A percentile compares a stretch with the other conserved stretches of the same genome.
phyloP scores from a whole-genome alignment of 2,888 invertebrate species.

The Brenthis ino region DNA sequence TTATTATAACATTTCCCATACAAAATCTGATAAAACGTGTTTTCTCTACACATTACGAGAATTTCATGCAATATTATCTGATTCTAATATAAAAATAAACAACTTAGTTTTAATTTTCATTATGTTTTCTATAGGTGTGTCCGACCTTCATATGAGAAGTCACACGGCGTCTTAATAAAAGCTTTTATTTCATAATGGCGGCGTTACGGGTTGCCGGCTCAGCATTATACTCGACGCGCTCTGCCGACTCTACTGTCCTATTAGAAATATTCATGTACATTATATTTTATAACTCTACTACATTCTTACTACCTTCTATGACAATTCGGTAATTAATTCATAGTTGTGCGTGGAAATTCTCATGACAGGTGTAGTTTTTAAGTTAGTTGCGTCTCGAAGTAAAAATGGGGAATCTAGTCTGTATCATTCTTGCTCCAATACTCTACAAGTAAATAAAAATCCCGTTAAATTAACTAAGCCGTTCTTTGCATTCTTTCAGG shows the following conservation, averaged over 20 bases:
- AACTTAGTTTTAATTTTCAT: slow-evolving; percentile 7
- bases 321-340: background rate
- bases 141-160: slow-evolving; percentile 42
- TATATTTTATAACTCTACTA: slow-evolving; percentile 44
- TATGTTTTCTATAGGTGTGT: slow-evolving; percentile 36
- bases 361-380: no score
- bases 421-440: no score
- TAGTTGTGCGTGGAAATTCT: background rate
- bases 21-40: no score
- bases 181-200: slow-evolving; percentile 47
- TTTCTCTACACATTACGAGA: no score
- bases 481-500: no score
- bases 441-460: no score
- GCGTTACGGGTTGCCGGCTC: slow-evolving; percentile 66
- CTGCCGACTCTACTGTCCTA: slow-evolving; percentile 71
- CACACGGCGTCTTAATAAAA: slow-evolving; percentile 47
- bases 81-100: slow-evolving; percentile 17
- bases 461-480: no score
- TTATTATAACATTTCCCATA: no score
- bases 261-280: slow-evolving; percentile 66
- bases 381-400: no score
- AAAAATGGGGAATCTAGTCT: no score
- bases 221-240: slow-evolving; percentile 68
- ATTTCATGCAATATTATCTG: background rate
- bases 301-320: slow-evolving; percentile 24